These are phyloP conservation scores for Lagodon rhomboides DNA, from an alignment of 2,797 vertebrate species.

Conservation along the genomic window DNA sequence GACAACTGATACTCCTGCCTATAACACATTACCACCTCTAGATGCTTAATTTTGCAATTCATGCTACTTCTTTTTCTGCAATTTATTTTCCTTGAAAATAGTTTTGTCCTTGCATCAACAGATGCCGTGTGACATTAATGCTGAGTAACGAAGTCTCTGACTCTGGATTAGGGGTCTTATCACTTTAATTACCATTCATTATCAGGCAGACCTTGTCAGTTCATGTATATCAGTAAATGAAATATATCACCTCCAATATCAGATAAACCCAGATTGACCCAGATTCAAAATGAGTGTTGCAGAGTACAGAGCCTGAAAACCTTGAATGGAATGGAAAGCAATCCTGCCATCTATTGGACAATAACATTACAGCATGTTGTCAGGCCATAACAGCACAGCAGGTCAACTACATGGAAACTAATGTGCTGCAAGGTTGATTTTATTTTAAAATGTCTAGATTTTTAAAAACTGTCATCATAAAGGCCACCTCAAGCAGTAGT, in stretches of 20 bases:
- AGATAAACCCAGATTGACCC: not conserved
- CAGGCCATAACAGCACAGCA: not conserved
- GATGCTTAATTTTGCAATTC: not conserved
- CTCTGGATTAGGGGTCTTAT: not conserved
- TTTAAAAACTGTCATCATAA: not conserved
- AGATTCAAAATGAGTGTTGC: not conserved
- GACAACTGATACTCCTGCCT: not conserved
- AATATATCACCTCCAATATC: not conserved
- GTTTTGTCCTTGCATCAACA: not conserved
- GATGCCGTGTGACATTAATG: not conserved
- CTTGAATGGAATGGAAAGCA: not conserved
- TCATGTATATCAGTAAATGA: not conserved
- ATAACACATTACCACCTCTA: not conserved
- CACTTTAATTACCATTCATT: not conserved
- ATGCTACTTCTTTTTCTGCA: not conserved
- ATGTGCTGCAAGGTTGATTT: not conserved
- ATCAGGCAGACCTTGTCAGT: not conserved
- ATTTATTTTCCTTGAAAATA: too few species aligned
- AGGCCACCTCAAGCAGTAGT: not conserved
- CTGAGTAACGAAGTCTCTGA: not conserved
- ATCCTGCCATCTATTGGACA: conserved; percentile 30
- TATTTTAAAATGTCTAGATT: not conserved
- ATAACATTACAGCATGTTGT: not conserved
- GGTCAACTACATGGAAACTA: not conserved
- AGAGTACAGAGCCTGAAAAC: not conserved